Evolutionary conservation across 1,140 invertebrate genomes (phyloP), one percentile per base, ranked within the genome.

Genomic region (Steinernema feltiae): DNA sequence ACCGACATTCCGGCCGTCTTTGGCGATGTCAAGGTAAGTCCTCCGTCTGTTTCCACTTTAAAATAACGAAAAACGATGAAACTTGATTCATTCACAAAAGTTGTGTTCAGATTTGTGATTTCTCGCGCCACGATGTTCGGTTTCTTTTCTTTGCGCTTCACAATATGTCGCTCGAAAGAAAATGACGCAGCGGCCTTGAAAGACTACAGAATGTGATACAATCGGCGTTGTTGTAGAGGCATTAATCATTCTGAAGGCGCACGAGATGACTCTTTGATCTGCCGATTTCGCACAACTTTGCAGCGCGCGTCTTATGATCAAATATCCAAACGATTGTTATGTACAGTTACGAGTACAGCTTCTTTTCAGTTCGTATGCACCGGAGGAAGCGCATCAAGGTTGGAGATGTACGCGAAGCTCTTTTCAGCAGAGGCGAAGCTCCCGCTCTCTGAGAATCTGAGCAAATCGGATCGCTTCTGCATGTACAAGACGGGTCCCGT

Each of bases 401-500:
- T 98, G 93, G 91, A 94, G 87, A 90, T 92, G 81, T 98, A 97
- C 87, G 94, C 95, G 30, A 90, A 93, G 85, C 92, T 90, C 83
- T 94, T 97, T 78, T 92, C 94, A 75, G 89, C 92, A 78, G 92
- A 95, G 89, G 92, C 95, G 78, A 92, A 92, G 1, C 92, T 94
- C 86, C 93, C 93, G 87, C 88, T 95, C 78, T 93, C 93, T 0
- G 91, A 92, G 78, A 94, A 98, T 87, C 94, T 98, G 78, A 94
- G 92, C 81, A 92, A 92, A 83, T 95, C 94, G 12, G 94, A 97
- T 87, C 90, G 95, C 81, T 99, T 97, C 88, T 93, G 92, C 24
- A 94, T 98, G 92, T 99, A 93, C 88, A 98, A 98, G 92, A 93
- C 97, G 30, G 93, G 94, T n/a, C 93, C 93, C 0, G 92, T 96